phyloP scores from a whole-genome alignment of 64 coral and sea anemone genomes.

The Trachythela sp. region DNA sequence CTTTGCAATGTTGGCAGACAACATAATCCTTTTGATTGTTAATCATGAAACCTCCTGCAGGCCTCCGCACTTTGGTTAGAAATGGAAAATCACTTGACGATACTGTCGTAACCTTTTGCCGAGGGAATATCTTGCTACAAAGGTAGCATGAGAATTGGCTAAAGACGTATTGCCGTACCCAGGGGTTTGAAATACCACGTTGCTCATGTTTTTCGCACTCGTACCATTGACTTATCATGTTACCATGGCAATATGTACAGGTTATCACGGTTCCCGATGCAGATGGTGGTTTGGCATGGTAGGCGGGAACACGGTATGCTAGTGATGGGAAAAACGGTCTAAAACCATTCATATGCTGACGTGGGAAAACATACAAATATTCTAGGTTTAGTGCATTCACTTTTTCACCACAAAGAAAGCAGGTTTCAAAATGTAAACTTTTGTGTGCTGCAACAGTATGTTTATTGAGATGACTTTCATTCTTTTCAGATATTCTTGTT shows the following conservation, averaged over 20 bases:
- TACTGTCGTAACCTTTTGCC: not conserved
- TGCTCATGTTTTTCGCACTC: not conserved
- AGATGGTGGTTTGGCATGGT: constrained; percentile 1
- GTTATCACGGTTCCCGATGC: not conserved
- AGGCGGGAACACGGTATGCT: not conserved
- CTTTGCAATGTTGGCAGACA: constrained; percentile 2
- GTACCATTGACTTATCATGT: constrained; percentile 3
- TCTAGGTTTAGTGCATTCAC: not conserved
- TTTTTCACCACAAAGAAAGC: constrained; percentile 15
- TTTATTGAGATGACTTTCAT: not conserved
- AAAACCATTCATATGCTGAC: not conserved
- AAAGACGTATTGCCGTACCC: not conserved
- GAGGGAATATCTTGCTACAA: not conserved
- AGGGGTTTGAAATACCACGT: not conserved
- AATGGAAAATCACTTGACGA: not conserved
- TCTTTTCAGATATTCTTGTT: not conserved
- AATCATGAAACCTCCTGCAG: not conserved
- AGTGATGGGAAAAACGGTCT: not conserved
- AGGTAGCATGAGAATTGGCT: not conserved
- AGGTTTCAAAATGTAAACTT: not conserved
- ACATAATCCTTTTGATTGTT: constrained; percentile 12
- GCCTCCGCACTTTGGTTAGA: not conserved
- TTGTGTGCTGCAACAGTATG: not conserved
- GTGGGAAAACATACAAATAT: not conserved
- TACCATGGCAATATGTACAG: constrained; percentile 6